phyloP scores from a whole-genome alignment of 2,888 invertebrate species.

The Agrotis segetum region DNA sequence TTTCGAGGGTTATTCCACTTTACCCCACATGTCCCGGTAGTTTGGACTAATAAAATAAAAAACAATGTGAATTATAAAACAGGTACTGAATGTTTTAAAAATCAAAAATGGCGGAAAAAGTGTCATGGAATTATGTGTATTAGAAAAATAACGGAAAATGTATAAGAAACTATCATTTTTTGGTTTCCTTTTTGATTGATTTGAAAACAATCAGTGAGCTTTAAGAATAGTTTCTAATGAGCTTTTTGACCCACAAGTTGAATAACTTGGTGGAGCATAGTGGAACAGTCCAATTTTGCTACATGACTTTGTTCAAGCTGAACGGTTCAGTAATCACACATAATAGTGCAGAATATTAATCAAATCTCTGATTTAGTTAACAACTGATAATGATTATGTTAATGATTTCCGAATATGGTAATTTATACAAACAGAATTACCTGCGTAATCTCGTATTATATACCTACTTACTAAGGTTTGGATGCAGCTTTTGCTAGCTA shows the following conservation, averaged over 20 bases:
- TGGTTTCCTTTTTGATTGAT: too few species aligned
- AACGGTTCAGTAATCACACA: conserved; percentile 12
- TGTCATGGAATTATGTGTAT: too few species aligned
- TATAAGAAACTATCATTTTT: too few species aligned
- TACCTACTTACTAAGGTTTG: neutral
- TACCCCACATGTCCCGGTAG: too few species aligned
- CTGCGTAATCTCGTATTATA: neutral
- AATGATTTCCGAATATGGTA: conserved; percentile 23
- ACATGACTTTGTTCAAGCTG: conserved; percentile 21
- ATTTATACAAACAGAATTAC: conserved; percentile 12
- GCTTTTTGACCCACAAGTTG: neutral
- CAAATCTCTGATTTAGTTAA: conserved; percentile 27
- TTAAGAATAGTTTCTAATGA: too few species aligned
- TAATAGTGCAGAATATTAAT: conserved; percentile 44
- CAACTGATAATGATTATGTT: conserved; percentile 5
- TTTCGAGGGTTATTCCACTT: conserved; percentile 12
- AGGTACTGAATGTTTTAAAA: too few species aligned
- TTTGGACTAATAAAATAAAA: too few species aligned
- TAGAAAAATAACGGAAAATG: too few species aligned
- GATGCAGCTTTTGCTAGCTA: neutral
- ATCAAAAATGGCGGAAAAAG: too few species aligned
- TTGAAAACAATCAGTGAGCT: too few species aligned
- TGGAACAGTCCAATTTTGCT: neutral
- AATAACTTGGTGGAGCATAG: neutral
- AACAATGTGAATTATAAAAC: too few species aligned